Base-by-base conservation (phyloP, 53 echinoderm and acorn worm species). In the Arbacia lixula region DNA sequence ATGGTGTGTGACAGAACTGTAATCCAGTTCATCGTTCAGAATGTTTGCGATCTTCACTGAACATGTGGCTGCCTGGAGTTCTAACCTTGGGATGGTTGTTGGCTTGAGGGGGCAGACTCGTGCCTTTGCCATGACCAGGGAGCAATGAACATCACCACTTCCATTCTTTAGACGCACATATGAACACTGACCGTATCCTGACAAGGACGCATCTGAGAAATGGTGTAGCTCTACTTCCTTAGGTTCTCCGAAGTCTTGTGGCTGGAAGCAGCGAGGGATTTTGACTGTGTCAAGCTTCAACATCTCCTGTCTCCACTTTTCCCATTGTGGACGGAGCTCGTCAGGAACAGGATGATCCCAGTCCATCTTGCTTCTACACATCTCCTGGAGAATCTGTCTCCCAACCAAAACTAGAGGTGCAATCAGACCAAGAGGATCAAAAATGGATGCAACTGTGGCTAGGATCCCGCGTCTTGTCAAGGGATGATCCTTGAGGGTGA, bases 401-500 rank as follows among this genome's bases (percentile, higher is more conserved):
- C 81, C 86, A 21, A 46, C 49, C 20, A 90, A 28, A 1, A 85
- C 62, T 12, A 86, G 80, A 3, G 86, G 86, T 33, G 86, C 71
- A 24, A 72, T 71, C 34, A 90, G 71, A 35, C 86, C 90, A 10
- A 90, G 69, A 2, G 86, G 90, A 41, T 90, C 86, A 52, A 80
- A 86, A 27, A 90, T 16, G 34, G 77, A 85, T 30, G 67, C 68
- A 30, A 90, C 90, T 16, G 72, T 90, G 2, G 90, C 85, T 17
- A 90, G 62, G 16, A 90, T 72, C 12, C 86, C 85, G 12, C 90
- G 66, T 22, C 76, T 36, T 16, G 90, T 75, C 6, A 22, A 34
- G 21, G 65, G 51, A n/a, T 64, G 29, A 12, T 63, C 46, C 32
- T 75, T 73, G 10, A 53, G 36, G 5, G 80, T 14, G 1, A 87